phyloP scores from a whole-genome alignment of 2,888 invertebrate genomes.

The Euzetes globulus region DNA sequence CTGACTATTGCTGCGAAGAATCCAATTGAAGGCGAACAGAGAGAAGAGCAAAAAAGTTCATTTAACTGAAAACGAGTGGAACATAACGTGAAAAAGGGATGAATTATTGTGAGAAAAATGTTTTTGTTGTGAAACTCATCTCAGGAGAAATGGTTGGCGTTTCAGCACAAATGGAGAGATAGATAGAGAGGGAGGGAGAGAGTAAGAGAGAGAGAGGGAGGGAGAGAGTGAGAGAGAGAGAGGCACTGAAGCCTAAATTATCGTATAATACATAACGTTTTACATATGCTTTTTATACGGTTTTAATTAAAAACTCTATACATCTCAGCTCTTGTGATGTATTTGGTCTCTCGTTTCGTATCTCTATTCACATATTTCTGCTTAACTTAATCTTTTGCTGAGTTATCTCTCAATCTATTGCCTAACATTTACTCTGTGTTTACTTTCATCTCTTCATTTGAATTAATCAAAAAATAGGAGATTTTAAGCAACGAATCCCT shows the following conservation, averaged over 20 bases:
- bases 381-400: slow-evolving; percentile 2
- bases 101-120: slow-evolving; percentile 10
- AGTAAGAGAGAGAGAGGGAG: background rate
- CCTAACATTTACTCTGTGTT: background rate
- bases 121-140: background rate
- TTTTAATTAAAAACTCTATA: slow-evolving; percentile 17
- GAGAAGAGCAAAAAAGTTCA: background rate
- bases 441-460: background rate
- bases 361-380: background rate
- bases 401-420: background rate
- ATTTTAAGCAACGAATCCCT: background rate
- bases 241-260: background rate
- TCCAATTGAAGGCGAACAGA: too few species aligned
- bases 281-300: background rate
- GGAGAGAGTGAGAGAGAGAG: background rate
- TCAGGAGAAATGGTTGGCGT: background rate
- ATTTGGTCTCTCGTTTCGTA: background rate
- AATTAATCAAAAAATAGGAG: background rate
- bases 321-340: background rate
- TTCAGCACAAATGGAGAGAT: too few species aligned
- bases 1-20: background rate
- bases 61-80: background rate
- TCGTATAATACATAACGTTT: background rate
- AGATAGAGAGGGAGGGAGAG: too few species aligned
- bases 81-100: slow-evolving; percentile 15